Conservation (phyloP, 2,888 invertebrate genomes). For the Gandaritis pyraliata region DNA sequence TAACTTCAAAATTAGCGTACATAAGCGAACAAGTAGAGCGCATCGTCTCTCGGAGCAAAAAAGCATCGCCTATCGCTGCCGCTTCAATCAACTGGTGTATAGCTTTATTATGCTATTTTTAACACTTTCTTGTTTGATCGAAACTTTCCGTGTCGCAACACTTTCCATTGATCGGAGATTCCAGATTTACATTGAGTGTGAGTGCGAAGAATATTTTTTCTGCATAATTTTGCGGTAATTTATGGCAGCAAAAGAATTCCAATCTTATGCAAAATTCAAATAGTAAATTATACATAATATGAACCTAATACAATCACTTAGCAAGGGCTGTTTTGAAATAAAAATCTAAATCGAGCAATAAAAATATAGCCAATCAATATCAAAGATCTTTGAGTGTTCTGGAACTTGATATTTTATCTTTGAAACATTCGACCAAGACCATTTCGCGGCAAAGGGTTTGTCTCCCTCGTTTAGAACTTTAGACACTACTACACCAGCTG, state of each 20-base stretch:
- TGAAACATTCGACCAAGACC: constrained; percentile 25
- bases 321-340: too few species aligned
- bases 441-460: constrained; percentile 66
- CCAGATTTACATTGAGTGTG: constrained; percentile 8
- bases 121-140: constrained; percentile 48
- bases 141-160: constrained; percentile 59
- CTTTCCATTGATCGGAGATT: constrained; percentile 59
- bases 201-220: constrained; percentile 3
- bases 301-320: too few species aligned
- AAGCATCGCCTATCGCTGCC: constrained; percentile 53
- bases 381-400: background rate
- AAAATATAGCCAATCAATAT: background rate
- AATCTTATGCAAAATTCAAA: too few species aligned
- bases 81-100: constrained; percentile 53
- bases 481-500: too few species aligned
- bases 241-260: background rate
- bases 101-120: constrained; percentile 54
- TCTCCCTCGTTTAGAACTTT: constrained; percentile 54
- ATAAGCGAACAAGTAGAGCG: constrained; percentile 61
- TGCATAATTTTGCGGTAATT: background rate
- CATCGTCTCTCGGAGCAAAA: constrained; percentile 51
- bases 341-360: too few species aligned
- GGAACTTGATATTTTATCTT: constrained; percentile 3
- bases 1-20: constrained; percentile 59
- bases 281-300: too few species aligned